Evolutionary conservation across 2,113 vertebrate genomes (phyloP).

Genomic region (Capreolus pygargus): DNA sequence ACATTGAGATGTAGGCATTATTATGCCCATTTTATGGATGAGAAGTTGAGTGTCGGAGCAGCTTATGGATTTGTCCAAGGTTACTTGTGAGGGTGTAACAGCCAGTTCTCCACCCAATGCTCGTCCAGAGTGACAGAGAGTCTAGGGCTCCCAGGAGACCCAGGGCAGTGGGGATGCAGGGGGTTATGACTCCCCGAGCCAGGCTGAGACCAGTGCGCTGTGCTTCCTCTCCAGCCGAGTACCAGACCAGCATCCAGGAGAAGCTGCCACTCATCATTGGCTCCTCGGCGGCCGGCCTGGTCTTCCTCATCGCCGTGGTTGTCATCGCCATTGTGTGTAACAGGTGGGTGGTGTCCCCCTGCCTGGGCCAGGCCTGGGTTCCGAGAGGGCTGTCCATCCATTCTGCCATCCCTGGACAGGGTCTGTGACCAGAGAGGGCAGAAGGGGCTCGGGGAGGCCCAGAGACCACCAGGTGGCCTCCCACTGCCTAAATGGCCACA

Average conservation of each 20-base stretch:
- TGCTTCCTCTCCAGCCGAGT: conserved; percentile 85
- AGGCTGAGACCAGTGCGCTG: not conserved
- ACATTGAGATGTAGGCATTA: not conserved
- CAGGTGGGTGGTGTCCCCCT: conserved; percentile 81
- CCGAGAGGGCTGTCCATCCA: not conserved
- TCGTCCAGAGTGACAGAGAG: not conserved
- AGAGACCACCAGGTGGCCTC: not conserved
- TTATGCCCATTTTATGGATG: not conserved
- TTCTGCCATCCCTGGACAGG: not conserved
- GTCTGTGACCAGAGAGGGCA: not conserved
- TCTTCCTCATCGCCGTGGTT: conserved; percentile 93
- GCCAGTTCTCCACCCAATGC: not conserved
- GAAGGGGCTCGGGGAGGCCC: not conserved
- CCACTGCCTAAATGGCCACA: rapidly evolving
- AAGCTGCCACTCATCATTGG: conserved; percentile 95
- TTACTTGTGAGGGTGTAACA: not conserved
- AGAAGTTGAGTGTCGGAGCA: not conserved
- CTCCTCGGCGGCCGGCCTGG: conserved; percentile 90
- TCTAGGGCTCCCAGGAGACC: not conserved
- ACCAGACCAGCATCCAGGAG: conserved; percentile 94
- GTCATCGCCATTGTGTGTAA: conserved; percentile 92
- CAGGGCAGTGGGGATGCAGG: rapidly evolving
- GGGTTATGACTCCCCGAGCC: rapidly evolving
- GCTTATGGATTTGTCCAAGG: not conserved
- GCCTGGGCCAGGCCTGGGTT: not conserved